Base-by-base conservation (phyloP, 2,888 invertebrate species). In the Cancer borealis region DNA sequence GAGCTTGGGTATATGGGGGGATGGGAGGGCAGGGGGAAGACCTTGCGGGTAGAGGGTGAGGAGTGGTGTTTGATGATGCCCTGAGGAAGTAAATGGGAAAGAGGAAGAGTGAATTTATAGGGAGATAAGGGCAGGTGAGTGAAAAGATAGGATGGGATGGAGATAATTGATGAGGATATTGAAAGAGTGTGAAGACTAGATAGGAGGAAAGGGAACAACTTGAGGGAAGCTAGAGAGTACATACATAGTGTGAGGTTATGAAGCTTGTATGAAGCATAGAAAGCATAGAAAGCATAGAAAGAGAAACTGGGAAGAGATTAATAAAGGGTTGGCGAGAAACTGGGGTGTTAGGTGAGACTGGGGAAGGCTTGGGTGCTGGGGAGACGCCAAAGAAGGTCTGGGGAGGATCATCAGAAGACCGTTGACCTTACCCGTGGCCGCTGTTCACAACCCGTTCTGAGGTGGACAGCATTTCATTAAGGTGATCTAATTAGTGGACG, bases 401-500 rank as follows among this genome's bases (percentile, higher is more conserved):
- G n/a, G 66, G 66, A 66, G 66, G 39, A 39, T 39, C 66, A 66
- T 66, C 66, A 66, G 66, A n/a, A n/a, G 66, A 6, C 66, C 66
- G n/a, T n/a, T n/a, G 66, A 66, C 66, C 66, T 66, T n/a, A 66
- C 66, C 66, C n/a, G 2, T n/a, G 88, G n/a, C 88, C 46, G 46
- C 47, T n/a, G 17, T 14, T 46, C 88, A 26, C 21, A 88, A 89
- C 46, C 88, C 88, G 88, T 39, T 39, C 46, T 89, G 17, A 46
- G 88, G 17, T 21, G 49, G 88, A 26, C n/a, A 89, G 46, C 47
- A 39, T 89, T 89, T 21, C 88, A 88, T 46, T 89, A 89, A 49
- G 88, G 88, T 89, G 47, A 89, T 89, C 46, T 46, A 89, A 89
- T 89, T 89, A 89, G 46, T 21, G 47, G 26, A 46, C 88, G 88